Percentiles rank a stretch among this genome's conserved stretches.
Conservation (phyloP, 2,113 vertebrate species). For the Gnathonemus echidnorhynchus region DNA sequence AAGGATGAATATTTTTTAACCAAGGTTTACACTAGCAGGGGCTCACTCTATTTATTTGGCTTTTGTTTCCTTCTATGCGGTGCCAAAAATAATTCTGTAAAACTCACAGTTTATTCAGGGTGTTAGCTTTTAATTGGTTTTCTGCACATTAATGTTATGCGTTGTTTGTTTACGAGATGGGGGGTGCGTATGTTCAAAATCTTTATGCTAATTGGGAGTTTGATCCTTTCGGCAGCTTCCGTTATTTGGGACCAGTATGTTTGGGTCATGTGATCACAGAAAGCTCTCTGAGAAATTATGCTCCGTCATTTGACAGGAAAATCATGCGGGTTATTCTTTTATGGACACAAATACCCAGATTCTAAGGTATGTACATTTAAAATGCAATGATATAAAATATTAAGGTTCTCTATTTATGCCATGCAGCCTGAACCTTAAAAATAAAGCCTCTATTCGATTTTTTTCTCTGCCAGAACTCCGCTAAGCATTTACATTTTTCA, state of each 20-base stretch:
- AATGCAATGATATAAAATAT: conserved; percentile 60
- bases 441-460: conserved; percentile 18
- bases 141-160: not conserved
- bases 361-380: conserved; percentile 56
- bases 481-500: conserved; percentile 20
- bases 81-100: not conserved
- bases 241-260: conserved; percentile 3
- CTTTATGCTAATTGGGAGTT: not conserved
- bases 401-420: conserved; percentile 49
- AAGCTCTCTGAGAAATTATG: conserved; percentile 24
- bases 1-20: not conserved
- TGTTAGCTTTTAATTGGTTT: not conserved
- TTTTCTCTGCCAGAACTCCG: conserved; percentile 20
- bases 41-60: not conserved
- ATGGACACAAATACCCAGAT: conserved; percentile 52
- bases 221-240: conserved; percentile 13
- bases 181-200: conserved; percentile 43
- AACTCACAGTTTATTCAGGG: not conserved
- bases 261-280: conserved; percentile 13
- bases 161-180: not conserved
- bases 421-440: conserved; percentile 39
- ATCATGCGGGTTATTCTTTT: conserved; percentile 55
- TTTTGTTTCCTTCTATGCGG: not conserved
- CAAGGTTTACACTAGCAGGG: not conserved
- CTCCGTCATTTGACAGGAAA: conserved; percentile 39